These are phyloP conservation scores for Hydropsyche tenuis DNA, from an alignment of 1,140 invertebrate genomes.

Conservation along the genomic window DNA sequence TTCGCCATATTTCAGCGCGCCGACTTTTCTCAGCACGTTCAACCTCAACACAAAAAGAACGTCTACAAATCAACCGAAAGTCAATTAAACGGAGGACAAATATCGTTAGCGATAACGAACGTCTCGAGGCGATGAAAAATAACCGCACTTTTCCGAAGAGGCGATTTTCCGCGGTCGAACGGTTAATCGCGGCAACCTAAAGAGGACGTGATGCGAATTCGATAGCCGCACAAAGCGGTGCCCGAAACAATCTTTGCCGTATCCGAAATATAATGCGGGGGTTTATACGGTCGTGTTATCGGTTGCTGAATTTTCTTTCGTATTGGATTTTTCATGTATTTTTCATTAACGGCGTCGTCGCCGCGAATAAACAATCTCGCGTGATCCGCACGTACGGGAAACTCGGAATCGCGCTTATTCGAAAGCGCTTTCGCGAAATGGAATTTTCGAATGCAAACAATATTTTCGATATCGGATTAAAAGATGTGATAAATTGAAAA, in stretches of 20 bases:
- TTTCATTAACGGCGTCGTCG: background rate
- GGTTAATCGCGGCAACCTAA: conserved; percentile 12
- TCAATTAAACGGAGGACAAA: background rate
- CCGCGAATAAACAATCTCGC: background rate
- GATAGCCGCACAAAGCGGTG: background rate
- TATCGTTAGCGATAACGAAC: background rate
- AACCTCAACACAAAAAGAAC: no score
- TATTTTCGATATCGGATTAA: no score
- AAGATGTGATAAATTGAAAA: no score
- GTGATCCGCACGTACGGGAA: background rate
- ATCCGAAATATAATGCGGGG: no score
- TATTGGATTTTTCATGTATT: conserved; percentile 14
- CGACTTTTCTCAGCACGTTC: no score
- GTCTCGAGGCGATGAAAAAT: no score
- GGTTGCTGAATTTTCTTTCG: background rate
- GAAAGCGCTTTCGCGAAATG: no score
- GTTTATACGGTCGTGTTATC: background rate
- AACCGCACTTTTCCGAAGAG: background rate
- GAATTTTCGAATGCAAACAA: no score
- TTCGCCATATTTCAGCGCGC: no score
- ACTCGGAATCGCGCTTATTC: no score
- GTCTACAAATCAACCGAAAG: no score
- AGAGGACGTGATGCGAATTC: conserved; percentile 20
- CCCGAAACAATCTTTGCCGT: background rate
- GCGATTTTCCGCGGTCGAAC: conserved; percentile 1